phyloP scores from a whole-genome alignment of 1,140 invertebrate genomes.

The Chlorops oryzae region DNA sequence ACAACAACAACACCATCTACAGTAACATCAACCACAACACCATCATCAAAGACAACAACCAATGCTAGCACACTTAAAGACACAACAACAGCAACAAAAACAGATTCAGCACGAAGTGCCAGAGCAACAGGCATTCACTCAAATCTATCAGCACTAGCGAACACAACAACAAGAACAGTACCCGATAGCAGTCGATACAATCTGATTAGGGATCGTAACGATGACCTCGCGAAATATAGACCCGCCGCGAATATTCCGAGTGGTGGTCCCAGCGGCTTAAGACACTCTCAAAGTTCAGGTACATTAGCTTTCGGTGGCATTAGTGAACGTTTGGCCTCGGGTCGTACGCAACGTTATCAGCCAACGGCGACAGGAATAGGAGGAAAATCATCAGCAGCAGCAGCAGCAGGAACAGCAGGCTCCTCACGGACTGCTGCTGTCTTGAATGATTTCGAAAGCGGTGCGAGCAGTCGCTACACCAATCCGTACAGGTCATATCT shows the following conservation, averaged over 20 bases:
- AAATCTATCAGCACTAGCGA: no score
- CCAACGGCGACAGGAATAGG: background rate
- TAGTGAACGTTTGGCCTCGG: conserved; percentile 36
- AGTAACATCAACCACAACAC: no score
- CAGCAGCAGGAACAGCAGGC: conserved; percentile 14
- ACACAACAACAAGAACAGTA: no score
- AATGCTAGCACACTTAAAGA: no score
- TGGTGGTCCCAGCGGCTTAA: conserved; percentile 18
- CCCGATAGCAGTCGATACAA: no score
- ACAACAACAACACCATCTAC: conserved; percentile 15
- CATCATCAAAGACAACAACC: no score
- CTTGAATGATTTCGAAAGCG: conserved; percentile 32
- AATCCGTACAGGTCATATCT: conserved; percentile 26
- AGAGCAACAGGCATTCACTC: no score
- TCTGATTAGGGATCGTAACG: no score
- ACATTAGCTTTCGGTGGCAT: conserved; percentile 42
- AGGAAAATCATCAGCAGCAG: conserved; percentile 27
- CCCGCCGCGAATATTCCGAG: background rate
- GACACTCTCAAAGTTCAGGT: conserved; percentile 42
- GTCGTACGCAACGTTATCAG: conserved; percentile 33
- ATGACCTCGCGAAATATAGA: conserved; percentile 38
- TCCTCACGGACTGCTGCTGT: conserved; percentile 40
- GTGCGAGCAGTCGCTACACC: conserved; percentile 7
- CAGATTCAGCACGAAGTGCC: no score
- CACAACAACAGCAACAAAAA: no score